phyloP scores from a whole-genome alignment of 2,888 invertebrate genomes.

The Dorcus hopei region DNA sequence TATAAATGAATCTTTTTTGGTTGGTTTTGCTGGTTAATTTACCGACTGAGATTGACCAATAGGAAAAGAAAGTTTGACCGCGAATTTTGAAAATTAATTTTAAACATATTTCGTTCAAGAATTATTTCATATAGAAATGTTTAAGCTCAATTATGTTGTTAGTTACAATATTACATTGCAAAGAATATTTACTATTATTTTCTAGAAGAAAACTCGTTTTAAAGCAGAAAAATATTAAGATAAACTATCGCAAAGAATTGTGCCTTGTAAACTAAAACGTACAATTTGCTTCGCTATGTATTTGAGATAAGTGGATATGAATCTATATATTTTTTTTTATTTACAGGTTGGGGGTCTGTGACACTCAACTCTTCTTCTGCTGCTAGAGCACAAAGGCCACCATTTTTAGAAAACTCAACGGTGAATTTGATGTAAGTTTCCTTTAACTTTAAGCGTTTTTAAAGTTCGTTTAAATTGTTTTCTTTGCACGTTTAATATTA shows the following conservation, averaged over 20 bases:
- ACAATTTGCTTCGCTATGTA: background rate
- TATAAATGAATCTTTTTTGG: background rate
- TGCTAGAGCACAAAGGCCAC: constrained; percentile 48
- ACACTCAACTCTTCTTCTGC: constrained; percentile 51
- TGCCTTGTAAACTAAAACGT: background rate
- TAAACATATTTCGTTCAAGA: too few species aligned
- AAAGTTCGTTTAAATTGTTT: background rate
- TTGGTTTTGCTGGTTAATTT: too few species aligned
- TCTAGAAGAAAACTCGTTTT: background rate
- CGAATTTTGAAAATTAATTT: too few species aligned
- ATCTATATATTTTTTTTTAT: constrained; percentile 11
- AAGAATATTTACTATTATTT: background rate
- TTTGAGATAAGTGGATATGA: background rate
- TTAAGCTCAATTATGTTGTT: background rate
- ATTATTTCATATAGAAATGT: too few species aligned
- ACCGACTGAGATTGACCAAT: too few species aligned
- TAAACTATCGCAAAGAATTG: background rate
- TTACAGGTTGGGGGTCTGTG: constrained; percentile 51
- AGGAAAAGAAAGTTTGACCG: too few species aligned
- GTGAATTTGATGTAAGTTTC: constrained; percentile 37
- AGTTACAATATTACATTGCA: background rate
- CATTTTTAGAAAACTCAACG: constrained; percentile 49
- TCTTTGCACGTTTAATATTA: background rate
- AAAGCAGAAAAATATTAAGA: background rate
- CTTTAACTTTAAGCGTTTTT: background rate